Conservation (phyloP, 2,888 invertebrate genomes). For the Ichneumon xanthorius region DNA sequence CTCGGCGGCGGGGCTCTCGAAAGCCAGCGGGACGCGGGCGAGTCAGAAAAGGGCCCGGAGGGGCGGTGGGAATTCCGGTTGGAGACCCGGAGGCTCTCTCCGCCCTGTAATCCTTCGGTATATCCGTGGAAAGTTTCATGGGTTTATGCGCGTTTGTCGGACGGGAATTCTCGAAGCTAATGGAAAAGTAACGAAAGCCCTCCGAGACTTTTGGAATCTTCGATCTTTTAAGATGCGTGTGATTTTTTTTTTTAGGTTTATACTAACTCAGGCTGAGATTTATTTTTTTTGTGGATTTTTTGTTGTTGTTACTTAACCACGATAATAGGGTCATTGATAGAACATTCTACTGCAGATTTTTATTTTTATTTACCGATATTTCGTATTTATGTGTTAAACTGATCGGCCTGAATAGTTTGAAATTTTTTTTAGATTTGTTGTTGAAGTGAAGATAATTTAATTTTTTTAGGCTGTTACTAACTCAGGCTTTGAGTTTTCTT, state of each 20-base stretch:
- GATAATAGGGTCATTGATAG: background rate
- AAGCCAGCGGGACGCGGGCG: constrained; percentile 32
- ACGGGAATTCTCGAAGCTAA: constrained; percentile 31
- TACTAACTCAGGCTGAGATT: constrained; percentile 37
- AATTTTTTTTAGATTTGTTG: background rate
- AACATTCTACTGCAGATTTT: background rate
- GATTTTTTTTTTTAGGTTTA: constrained; percentile 8
- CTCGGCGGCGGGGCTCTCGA: background rate
- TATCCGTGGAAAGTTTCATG: constrained; percentile 47
- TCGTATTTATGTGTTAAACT: background rate
- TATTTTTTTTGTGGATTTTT: background rate
- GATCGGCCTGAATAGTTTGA: background rate
- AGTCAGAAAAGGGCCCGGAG: constrained; percentile 60
- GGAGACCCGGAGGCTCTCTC: constrained; percentile 5
- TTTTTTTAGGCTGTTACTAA: constrained; percentile 29
- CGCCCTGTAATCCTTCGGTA: constrained; percentile 52
- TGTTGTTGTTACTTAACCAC: background rate
- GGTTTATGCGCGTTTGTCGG: constrained; percentile 51
- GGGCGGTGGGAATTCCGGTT: constrained; percentile 65
- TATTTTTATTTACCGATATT: background rate
- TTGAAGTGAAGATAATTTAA: background rate
- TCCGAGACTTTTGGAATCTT: constrained; percentile 21
- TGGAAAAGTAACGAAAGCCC: constrained; percentile 23
- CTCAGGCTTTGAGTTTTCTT: constrained; percentile 9
- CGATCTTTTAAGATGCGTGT: constrained; percentile 4